phyloP scores from a whole-genome alignment of 1,140 invertebrate species.

The Pachypeltis micranthus region DNA sequence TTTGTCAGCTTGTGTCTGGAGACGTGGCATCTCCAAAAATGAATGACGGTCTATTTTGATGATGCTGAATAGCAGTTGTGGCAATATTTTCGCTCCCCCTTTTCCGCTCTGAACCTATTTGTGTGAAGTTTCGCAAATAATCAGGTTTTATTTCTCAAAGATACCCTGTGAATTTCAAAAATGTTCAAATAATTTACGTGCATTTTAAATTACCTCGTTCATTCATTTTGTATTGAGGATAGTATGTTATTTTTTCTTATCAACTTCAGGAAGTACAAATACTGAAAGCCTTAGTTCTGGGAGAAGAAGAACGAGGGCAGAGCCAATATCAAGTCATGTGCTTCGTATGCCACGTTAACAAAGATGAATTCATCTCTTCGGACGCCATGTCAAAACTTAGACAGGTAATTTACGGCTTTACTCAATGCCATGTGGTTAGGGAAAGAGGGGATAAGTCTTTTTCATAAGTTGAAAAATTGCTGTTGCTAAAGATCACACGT shows the following conservation, averaged over 20 bases:
- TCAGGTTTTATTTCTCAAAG: too few species aligned
- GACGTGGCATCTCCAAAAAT: too few species aligned
- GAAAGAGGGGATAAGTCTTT: too few species aligned
- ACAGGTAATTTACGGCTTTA: constrained; percentile 44
- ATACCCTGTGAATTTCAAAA: too few species aligned
- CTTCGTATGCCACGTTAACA: constrained; percentile 78
- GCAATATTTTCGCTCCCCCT: too few species aligned
- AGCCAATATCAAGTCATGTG: constrained; percentile 83
- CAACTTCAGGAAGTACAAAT: constrained; percentile 76
- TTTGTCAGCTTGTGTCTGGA: too few species aligned
- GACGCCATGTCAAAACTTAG: constrained; percentile 95
- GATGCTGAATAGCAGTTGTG: background rate
- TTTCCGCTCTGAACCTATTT: too few species aligned
- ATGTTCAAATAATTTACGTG: too few species aligned
- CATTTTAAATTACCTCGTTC: background rate
- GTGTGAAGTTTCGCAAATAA: too few species aligned
- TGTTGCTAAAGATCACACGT: too few species aligned
- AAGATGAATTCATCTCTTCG: constrained; percentile 86
- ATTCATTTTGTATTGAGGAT: background rate
- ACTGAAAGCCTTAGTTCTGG: constrained; percentile 78
- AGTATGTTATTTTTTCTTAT: constrained; percentile 25
- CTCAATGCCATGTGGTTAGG: too few species aligned
- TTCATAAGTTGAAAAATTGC: too few species aligned
- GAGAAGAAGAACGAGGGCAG: constrained; percentile 86
- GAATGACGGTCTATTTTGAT: background rate